Base-by-base conservation (phyloP, 2,888 invertebrate genomes). In the Clepsis dumicolana region DNA sequence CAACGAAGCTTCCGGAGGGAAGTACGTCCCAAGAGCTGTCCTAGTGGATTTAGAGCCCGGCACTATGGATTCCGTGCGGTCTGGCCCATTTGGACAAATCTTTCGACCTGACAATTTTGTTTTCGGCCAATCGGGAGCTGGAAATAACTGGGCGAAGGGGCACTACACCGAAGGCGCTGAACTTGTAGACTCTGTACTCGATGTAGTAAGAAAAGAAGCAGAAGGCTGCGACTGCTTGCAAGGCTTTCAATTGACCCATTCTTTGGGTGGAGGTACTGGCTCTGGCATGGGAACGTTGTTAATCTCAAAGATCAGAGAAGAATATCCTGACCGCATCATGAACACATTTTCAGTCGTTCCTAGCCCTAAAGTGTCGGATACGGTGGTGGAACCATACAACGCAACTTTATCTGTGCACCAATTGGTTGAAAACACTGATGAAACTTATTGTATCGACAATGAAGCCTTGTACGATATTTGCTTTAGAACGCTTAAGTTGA, bases 141-240 rank as follows among this genome's bases (percentile, higher is more conserved):
- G 48, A 18, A 93, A 94, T 76, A 94, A 94, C 84, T 94, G 94
- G 94, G 91, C 94, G 14, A 81, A 90, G 71, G 94, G 98, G n/a
- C 98, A 98, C 82, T 98, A 98, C 90, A 98, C 98, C 18, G 98
- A 98, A 90, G 98, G 98, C n/a, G 98, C 95, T 65, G 98, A 96
- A 90, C 94, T 96, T 80, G 96, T 95, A 61, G 98, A 98, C 87
- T 96, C 98, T 21, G 96, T 96, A 0, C 88, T 97, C 60, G 97
- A 97, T 81, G 97, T 97, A 0, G 95, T 97, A 27, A 94, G 97
- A 66, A 96, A 97, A 83, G 97, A 97, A 88, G 97, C 96, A 57
- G 98, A 98, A 90, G 95, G 97, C 88, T 96, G 98, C 90, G 99
- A 99, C 86, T 98, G 98, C 77, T 94, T 97, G 35, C 97, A 97